Base-by-base conservation (phyloP, 2,797 vertebrate species). In the Orestias chungarensis region DNA sequence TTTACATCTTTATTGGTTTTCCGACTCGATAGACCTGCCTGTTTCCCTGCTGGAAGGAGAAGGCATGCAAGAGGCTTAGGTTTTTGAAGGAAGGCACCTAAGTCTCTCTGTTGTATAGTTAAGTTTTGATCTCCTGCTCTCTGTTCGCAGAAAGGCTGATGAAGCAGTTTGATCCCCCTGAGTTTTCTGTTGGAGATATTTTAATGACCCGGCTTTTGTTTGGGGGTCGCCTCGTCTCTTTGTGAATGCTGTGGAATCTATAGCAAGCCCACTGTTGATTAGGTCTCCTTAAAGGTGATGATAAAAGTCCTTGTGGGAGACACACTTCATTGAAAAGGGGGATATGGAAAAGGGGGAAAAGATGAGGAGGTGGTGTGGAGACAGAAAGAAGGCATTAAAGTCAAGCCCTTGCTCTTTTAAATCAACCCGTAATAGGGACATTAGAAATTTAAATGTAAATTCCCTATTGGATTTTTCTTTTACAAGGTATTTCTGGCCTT, bases 391-490 rank as follows among this genome's bases (percentile, higher is more conserved):
- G 84, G 87, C 87, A 91, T 92, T 91, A 88, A 89, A 93, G 87
- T 87, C 81, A 82, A 82, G 82, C 80, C 79, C 73, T 84, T 85
- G 88, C 91, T 91, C 90, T 92, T 93, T 94, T 92, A 92, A 92
- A 92, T 91, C 87, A 85, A 85, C 75, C 83, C 80, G 65, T 91
- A 93, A 93, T 84, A 85, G 86, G 92, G 78, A 88, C 88, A 86
- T 89, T 91, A 78, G 86, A 93, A 89, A 94, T 94, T 92, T 91
- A 93, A 93, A 94, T 94, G 91, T 88, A 94, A 95, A 94, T 93
- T 90, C 90, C 88, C 92, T 92, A 90, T 93, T 94, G 94, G 88
- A 90, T 91, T 94, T 92, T 87, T 87, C n/a, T n/a, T n/a, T 85
- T 89, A 87, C 92, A 91, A 92, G 91, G 91, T 87, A 89, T 92